phyloP scores from a whole-genome alignment of 2,113 vertebrate species.

The Cochlearius cochlearius region DNA sequence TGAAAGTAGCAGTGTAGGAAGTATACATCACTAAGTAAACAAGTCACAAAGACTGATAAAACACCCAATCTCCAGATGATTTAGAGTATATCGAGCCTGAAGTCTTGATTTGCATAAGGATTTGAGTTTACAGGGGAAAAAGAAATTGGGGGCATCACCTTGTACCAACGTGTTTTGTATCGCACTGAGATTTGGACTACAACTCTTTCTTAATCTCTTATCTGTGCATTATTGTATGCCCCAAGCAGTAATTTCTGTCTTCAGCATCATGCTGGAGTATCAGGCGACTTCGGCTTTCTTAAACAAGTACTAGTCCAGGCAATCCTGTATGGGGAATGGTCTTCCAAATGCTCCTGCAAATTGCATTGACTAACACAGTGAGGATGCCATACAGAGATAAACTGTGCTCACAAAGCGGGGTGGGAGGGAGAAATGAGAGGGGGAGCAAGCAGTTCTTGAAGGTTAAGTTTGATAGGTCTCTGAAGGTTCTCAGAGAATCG shows the following conservation, averaged over 20 bases:
- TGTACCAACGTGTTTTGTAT: background rate
- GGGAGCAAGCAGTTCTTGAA: background rate
- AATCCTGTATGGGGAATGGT: background rate
- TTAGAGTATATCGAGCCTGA: background rate
- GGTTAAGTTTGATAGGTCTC: background rate
- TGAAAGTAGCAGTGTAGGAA: background rate
- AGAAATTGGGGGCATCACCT: background rate
- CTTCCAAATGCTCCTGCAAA: background rate
- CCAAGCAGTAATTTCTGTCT: background rate
- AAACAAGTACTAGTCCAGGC: background rate
- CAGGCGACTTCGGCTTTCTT: background rate
- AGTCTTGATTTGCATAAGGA: background rate
- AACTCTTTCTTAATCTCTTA: background rate
- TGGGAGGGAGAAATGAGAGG: background rate
- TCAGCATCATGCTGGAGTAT: background rate
- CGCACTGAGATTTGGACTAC: background rate
- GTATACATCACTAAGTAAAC: background rate
- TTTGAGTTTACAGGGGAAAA: background rate
- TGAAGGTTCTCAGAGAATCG: background rate
- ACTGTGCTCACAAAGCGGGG: background rate
- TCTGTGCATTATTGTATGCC: background rate
- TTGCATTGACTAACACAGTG: background rate
- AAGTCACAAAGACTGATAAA: background rate
- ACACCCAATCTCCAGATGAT: background rate
- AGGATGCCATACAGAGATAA: background rate